A percentile compares a stretch with the other conserved stretches of the same genome.
Conservation (phyloP, 2,888 invertebrate genomes). For the Aelia acuminata region DNA sequence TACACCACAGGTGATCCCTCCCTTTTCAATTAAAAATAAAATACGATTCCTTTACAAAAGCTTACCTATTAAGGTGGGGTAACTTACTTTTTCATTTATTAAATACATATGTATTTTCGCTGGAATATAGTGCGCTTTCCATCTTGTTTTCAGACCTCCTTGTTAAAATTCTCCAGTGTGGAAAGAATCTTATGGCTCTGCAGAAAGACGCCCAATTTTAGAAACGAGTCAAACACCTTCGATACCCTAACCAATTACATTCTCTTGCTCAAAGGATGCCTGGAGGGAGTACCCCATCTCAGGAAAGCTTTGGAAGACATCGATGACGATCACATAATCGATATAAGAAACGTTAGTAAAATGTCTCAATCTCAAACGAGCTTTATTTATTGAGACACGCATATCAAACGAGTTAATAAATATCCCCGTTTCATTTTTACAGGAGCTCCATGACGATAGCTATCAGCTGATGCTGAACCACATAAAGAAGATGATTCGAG, state of each 20-base stretch:
- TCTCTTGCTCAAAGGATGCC: conserved; percentile 81
- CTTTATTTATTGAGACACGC: too few relatives aligned
- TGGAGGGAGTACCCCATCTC: conserved; percentile 81
- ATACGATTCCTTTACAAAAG: too few relatives aligned
- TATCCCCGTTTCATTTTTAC: too few relatives aligned
- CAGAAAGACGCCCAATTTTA: conserved; percentile 71
- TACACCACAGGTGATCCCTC: too few relatives aligned
- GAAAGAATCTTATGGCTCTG: conserved; percentile 81
- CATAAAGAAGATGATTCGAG: conserved; percentile 73
- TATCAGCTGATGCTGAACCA: conserved; percentile 72
- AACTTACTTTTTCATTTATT: neutral
- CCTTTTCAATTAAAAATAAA: too few relatives aligned
- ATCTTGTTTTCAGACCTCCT: conserved; percentile 72
- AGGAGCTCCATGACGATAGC: conserved; percentile 69
- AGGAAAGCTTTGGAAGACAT: conserved; percentile 69
- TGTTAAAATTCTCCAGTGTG: conserved; percentile 81
- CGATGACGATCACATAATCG: conserved; percentile 66
- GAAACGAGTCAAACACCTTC: conserved; percentile 73
- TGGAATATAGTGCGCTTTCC: neutral
- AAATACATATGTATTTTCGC: neutral
- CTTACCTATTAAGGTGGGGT: too few relatives aligned
- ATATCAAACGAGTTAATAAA: too few relatives aligned
- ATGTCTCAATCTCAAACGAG: too few relatives aligned
- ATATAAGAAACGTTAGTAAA: conserved; percentile 63
- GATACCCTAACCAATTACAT: conserved; percentile 85